phyloP scores from a whole-genome alignment of 2,113 vertebrate species.

The Neolamprologus cancellatus region DNA sequence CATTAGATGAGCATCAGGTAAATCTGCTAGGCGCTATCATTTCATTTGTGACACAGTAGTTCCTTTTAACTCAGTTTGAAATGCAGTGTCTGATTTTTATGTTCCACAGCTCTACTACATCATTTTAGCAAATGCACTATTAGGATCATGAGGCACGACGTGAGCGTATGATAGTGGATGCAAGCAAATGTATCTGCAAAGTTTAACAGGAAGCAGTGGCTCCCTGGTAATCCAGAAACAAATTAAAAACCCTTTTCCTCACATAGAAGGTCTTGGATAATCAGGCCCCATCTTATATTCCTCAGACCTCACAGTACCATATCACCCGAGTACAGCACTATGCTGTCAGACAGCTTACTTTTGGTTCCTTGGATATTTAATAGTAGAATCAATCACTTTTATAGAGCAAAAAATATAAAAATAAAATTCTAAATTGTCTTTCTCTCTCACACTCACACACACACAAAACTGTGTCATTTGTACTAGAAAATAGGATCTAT shows the following conservation, averaged over 20 bases:
- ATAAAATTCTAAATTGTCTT: neutral
- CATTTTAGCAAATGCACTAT: neutral
- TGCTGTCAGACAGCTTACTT: neutral
- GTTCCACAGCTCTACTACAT: neutral
- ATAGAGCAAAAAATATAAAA: neutral
- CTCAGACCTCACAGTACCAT: neutral
- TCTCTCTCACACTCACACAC: accelerated
- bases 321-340: neutral
- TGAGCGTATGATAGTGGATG: neutral
- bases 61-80: neutral
- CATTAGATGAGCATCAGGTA: slow-evolving; percentile 13
- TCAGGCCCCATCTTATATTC: neutral
- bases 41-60: neutral
- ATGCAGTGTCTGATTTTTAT: neutral
- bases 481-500: neutral
- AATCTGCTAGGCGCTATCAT: neutral
- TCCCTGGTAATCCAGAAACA: neutral
- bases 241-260: neutral
- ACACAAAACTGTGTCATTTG: neutral
- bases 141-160: neutral
- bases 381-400: neutral
- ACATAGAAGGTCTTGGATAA: neutral
- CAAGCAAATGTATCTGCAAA: neutral
- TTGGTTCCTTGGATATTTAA: neutral
- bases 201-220: neutral